Conservation (phyloP, 2,888 invertebrate species). For the Adelognathus sp. region DNA sequence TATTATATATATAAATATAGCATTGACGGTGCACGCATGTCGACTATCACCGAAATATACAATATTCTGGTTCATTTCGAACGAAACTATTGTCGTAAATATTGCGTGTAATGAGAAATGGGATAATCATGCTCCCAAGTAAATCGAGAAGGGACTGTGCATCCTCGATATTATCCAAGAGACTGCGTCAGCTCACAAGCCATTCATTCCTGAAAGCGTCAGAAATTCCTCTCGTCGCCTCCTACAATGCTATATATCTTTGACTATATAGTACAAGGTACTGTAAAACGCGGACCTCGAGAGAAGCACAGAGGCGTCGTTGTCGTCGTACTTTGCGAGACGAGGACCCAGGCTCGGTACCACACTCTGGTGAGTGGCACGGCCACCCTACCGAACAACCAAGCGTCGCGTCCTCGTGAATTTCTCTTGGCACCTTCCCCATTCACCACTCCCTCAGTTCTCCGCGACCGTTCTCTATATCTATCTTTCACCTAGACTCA, state of each 20-base stretch:
- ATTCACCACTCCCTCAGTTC: slow-evolving; percentile 43
- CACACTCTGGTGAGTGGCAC: slow-evolving; percentile 29
- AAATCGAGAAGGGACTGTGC: slow-evolving; percentile 24
- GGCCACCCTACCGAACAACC: slow-evolving; percentile 22
- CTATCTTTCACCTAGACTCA: slow-evolving; percentile 37
- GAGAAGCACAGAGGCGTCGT: slow-evolving; percentile 30
- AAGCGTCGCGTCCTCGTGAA: slow-evolving; percentile 51
- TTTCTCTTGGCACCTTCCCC: slow-evolving; percentile 59
- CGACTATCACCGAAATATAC: background rate
- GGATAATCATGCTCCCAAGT: background rate
- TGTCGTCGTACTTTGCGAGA: slow-evolving; percentile 37
- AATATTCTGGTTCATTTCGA: background rate
- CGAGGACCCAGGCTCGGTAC: slow-evolving; percentile 24
- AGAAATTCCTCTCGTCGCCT: slow-evolving; percentile 46
- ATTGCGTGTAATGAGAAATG: slow-evolving; percentile 27
- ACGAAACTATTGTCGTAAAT: background rate
- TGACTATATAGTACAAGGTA: slow-evolving; percentile 22
- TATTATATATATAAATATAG: too few relatives aligned
- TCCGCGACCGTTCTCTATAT: slow-evolving; percentile 21
- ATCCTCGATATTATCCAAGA: slow-evolving; percentile 24
- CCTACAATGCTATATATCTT: slow-evolving; percentile 10
- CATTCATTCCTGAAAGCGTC: slow-evolving; percentile 48
- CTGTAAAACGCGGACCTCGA: slow-evolving; percentile 32
- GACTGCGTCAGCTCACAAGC: slow-evolving; percentile 21
- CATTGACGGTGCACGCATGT: too few relatives aligned